Evolutionary conservation across 1,140 invertebrate species (phyloP).

Genomic region (Heliconius melpomene): DNA sequence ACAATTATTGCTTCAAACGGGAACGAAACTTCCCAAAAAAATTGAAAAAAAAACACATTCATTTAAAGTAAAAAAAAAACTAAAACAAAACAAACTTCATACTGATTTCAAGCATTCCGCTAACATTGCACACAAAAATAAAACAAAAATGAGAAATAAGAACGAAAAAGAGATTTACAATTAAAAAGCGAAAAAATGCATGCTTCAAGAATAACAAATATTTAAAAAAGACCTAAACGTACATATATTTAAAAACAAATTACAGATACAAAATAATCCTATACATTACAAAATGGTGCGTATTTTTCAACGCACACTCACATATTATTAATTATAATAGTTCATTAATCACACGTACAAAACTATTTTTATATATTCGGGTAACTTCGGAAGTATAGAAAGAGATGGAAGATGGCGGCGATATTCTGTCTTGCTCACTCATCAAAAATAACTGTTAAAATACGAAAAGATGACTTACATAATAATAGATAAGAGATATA

Average conservation of each 20-base stretch:
- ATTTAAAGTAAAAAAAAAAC: not conserved
- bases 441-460: not conserved
- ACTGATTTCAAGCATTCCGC: not conserved
- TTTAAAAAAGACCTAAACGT: not conserved
- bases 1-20: constrained; percentile 28
- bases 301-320: not conserved
- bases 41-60: not conserved
- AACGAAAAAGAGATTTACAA: not conserved
- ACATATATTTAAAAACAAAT: no score
- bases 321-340: not conserved
- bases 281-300: constrained; percentile 7
- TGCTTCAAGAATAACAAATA: constrained; percentile 10
- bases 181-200: constrained; percentile 37
- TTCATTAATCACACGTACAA: constrained; percentile 29
- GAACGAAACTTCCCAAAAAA: not conserved
- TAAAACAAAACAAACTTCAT: not conserved
- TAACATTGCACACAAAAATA: constrained; percentile 18
- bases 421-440: not conserved
- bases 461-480: no score
- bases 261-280: constrained; percentile 12
- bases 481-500: not conserved
- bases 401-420: constrained; percentile 8
- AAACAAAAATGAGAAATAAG: not conserved
- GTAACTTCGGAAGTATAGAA: constrained; percentile 42
- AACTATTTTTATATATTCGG: constrained; percentile 33